phyloP scores from a whole-genome alignment of 2,888 invertebrate genomes.

The Machimus atricapillus region DNA sequence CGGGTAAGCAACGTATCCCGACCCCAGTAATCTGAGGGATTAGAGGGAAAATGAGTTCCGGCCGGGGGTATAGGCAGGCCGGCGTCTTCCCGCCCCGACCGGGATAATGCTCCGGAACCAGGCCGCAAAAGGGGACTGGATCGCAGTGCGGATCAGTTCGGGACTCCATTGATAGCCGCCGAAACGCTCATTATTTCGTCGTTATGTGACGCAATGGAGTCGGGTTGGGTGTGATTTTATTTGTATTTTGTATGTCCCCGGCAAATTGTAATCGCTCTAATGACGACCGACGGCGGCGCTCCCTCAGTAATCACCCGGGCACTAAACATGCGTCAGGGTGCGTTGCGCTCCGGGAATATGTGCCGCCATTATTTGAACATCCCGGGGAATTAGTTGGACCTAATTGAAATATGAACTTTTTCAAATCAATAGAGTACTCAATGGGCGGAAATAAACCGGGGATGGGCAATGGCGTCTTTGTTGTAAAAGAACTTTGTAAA shows the following conservation, averaged over 20 bases:
- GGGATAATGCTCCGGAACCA: not conserved
- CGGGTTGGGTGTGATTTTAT: not conserved
- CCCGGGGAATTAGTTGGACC: not conserved
- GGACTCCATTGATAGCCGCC: conserved; percentile 18
- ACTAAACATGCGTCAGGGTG: not conserved
- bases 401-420: not conserved
- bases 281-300: not conserved
- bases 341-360: not conserved
- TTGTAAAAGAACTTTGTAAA: not conserved
- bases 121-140: conserved; percentile 17
- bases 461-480: not conserved
- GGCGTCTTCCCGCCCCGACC: not conserved
- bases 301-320: not conserved
- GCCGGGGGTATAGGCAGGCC: not conserved
- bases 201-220: not conserved
- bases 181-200: not conserved
- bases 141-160: conserved; percentile 16
- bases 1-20: not conserved
- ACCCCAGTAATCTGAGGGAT: not conserved
- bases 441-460: not conserved
- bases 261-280: conserved; percentile 26
- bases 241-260: not conserved
- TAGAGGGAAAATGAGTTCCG: not conserved
- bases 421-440: not conserved
- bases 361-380: not conserved